Evolutionary conservation across 2,888 invertebrate species (phyloP).

Genomic region (Nemoura dubitans): DNA sequence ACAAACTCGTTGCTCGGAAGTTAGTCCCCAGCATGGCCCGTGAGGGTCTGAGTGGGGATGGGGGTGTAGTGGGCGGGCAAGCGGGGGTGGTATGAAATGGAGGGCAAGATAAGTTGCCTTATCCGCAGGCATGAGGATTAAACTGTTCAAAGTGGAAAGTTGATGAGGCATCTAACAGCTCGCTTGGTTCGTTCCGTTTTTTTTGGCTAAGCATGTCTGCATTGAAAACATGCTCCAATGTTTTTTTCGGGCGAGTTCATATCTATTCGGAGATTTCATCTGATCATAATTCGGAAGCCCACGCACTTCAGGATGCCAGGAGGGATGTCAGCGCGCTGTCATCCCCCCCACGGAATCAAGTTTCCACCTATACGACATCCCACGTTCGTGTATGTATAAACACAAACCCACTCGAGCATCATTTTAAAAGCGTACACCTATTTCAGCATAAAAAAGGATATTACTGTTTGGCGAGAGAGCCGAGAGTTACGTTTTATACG

Average conservation of each 20-base stretch:
- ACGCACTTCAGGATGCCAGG: neutral
- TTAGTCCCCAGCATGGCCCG: neutral
- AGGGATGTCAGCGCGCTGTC: neutral
- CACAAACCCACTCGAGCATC: neutral
- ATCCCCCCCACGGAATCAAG: neutral
- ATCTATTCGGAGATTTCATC: neutral
- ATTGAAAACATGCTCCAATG: neutral
- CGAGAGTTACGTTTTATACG: neutral
- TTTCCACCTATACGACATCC: neutral
- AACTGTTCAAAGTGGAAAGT: slow-evolving; percentile 38
- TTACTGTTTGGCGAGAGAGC: neutral
- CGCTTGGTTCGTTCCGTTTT: neutral
- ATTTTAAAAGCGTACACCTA: neutral
- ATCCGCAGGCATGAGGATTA: slow-evolving; percentile 20
- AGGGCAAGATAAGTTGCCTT: slow-evolving; percentile 10
- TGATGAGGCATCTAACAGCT: slow-evolving; percentile 20
- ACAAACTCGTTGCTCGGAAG: slow-evolving; percentile 27
- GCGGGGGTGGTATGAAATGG: neutral
- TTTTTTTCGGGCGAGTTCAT: neutral
- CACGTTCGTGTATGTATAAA: neutral
- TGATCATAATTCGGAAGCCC: neutral
- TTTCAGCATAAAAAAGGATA: neutral
- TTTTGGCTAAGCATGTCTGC: neutral
- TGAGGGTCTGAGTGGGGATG: neutral
- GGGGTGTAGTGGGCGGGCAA: neutral